Evolutionary conservation across 2,888 invertebrate species (phyloP), one percentile per base, ranked within the genome.

Genomic region (Megastigmus dorsalis): DNA sequence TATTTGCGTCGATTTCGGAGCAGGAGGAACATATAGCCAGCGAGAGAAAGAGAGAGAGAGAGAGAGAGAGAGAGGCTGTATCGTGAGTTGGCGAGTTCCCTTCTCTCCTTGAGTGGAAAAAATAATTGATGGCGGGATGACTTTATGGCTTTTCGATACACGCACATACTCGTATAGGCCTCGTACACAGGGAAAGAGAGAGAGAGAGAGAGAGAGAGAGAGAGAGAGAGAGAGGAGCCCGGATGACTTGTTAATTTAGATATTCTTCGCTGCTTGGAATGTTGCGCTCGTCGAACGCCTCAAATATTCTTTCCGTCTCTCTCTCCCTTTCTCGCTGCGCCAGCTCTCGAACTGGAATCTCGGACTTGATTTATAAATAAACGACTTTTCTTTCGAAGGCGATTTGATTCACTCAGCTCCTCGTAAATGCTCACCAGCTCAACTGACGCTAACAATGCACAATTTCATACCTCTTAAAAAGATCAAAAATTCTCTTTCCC

Each of bases 171-270:
- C 20, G 15, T 15, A 23, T 20, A 20, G 33, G 15, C 26, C 50
- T 6, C 20, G 15, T 15, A 23, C 33, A 20, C 3, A 20, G 3
- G n/a, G 50, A 28, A 28, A 36, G 43, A 67, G 52, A 54, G n/a
- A 20, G 3, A 23, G 50, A 28, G 41, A 36, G 43, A 67, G 52
- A 54, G n/a, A 20, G 3, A 23, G 50, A 28, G 41, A 36, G 43
- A 67, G 52, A 20, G 3, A 23, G 50, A 28, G 41, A 36, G 43
- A 67, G 52, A 54, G n/a, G 33, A 73, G 38, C 26, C 55, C 33
- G 63, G 68, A 69, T 74, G 74, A 74, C 74, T 74, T 63, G 74
- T 74, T 74, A 74, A 74, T 74, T 74, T 74, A 74, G 74, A 69
- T 68, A 74, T 74, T 74, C 63, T 74, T 50, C 59, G 55, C 52